Base-by-base conservation (phyloP, 2,888 invertebrate genomes). In the Acronicta alni region DNA sequence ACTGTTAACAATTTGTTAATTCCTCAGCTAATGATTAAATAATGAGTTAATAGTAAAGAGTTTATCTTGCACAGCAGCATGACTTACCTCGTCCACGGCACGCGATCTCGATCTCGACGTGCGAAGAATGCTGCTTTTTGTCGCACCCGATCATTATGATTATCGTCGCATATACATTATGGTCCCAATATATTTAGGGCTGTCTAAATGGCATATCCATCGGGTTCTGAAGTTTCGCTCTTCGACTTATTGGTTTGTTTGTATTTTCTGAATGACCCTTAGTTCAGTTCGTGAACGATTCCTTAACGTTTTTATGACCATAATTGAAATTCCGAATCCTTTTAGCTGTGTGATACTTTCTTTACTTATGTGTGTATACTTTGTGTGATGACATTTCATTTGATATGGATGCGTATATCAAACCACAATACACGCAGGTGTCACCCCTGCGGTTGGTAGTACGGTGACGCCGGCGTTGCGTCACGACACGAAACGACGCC, bases 101-200 rank as follows among this genome's bases (percentile, higher is more conserved):
- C 88, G 88, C 89, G 86, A 88, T 88, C 80, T 84, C 79, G 72
- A 85, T 81, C 77, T 73, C 76, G 72, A 63, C 77, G 74, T 63
- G 67, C 73, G 72, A 69, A 88, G 90, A 90, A 92, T 90, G 90
- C 79, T 67, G 82, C 72, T 89, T 90, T 89, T 91, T 89, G 83
- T 85, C 70, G 67, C 70, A 60, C 51, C 43, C 63, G 78, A 80
- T 82, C 77, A 80, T 81, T 84, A 82, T 79, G 81, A 83, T 83
- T 82, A 81, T 81, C 83, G 80, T 77, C 74, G 74, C 68, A 75
- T 73, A 78, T n/a, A 35, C 35, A 35, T 35, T 35, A 35, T 69
- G 81, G 79, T 83, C 80, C 75, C 82, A 66, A 84, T 86, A 78
- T 76, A 35, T 43, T 12, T 59, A 73, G 66, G 67, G 67, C 63